Evolutionary conservation across 2,888 invertebrate species (phyloP).

Genomic region (Pinctada fucata): DNA sequence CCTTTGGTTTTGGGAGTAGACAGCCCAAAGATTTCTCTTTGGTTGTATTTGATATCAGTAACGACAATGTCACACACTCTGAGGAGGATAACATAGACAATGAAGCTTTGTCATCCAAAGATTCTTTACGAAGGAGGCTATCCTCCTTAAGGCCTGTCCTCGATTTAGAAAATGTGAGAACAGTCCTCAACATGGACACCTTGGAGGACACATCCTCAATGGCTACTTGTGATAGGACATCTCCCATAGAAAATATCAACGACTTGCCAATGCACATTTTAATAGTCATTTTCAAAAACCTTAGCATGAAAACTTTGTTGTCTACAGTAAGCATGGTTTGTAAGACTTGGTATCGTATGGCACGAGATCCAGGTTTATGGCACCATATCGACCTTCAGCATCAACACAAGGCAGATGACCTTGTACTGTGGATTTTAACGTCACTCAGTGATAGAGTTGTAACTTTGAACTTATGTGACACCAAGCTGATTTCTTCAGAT

Average conservation of each 20-base stretch:
- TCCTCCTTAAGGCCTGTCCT: no score
- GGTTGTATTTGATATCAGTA: neutral
- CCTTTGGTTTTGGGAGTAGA: neutral
- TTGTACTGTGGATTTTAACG: slow-evolving; percentile 43
- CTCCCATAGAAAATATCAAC: slow-evolving; percentile 20
- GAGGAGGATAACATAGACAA: no score
- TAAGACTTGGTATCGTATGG: slow-evolving; percentile 52
- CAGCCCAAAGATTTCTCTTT: neutral
- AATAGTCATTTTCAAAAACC: slow-evolving; percentile 46
- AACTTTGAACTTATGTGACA: slow-evolving; percentile 58
- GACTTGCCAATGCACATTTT: slow-evolving; percentile 47
- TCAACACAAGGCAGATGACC: slow-evolving; percentile 47
- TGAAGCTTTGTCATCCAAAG: no score
- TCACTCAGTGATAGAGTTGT: slow-evolving; percentile 59
- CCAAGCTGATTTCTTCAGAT: slow-evolving; percentile 50
- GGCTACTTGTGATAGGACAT: neutral
- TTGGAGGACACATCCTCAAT: neutral
- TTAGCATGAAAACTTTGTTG: slow-evolving; percentile 45
- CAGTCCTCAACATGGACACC: neutral
- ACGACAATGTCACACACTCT: no score
- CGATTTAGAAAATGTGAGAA: no score
- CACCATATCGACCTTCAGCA: slow-evolving; percentile 47
- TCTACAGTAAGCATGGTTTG: slow-evolving; percentile 47
- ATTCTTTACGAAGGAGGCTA: no score
- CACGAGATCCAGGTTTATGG: slow-evolving; percentile 58